Conservation (phyloP, 1,140 invertebrate genomes). For the Phthorimaea operculella region DNA sequence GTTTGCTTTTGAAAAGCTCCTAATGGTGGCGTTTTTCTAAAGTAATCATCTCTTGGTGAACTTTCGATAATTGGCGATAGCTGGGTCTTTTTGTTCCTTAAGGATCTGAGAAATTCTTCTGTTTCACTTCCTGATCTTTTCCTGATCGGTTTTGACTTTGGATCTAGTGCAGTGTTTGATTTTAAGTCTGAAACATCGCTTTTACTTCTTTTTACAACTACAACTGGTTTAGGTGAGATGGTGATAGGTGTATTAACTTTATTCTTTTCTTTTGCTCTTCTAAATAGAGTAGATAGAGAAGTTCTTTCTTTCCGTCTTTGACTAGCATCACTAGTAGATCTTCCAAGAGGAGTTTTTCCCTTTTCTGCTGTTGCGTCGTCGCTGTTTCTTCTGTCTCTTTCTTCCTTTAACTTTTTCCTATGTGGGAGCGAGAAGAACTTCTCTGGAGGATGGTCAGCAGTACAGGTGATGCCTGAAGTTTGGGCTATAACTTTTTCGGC, state of each 20-base stretch:
- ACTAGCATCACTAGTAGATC: conserved; percentile 69
- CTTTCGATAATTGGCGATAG: conserved; percentile 82
- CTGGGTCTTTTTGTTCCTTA: conserved; percentile 71
- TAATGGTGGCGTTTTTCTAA: conserved; percentile 63
- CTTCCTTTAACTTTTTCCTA: conserved; percentile 58
- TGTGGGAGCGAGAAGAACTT: conserved; percentile 74
- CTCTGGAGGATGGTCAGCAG: conserved; percentile 65
- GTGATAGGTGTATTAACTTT: conserved; percentile 50
- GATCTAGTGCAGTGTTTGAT: conserved; percentile 59
- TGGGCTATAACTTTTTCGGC: conserved; percentile 76
- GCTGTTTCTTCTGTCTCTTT: conserved; percentile 57
- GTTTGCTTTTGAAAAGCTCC: conserved; percentile 51
- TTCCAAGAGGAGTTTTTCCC: conserved; percentile 46
- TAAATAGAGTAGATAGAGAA: conserved; percentile 72
- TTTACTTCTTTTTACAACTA: conserved; percentile 70
- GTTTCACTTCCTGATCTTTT: conserved; percentile 66
- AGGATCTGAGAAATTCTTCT: conserved; percentile 66
- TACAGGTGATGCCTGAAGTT: conserved; percentile 73
- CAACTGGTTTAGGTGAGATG: conserved; percentile 44
- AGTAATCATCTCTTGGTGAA: conserved; percentile 75
- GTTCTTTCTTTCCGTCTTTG: conserved; percentile 60
- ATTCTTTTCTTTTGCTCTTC: conserved; percentile 51
- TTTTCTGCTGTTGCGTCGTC: conserved; percentile 43
- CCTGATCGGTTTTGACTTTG: conserved; percentile 48
- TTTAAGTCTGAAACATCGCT: conserved; percentile 76